A percentile compares a stretch with the other conserved stretches of the same genome.
These are phyloP conservation scores for Planococcus citri DNA, from an alignment of 1,140 invertebrate genomes.

Conservation along the genomic window DNA sequence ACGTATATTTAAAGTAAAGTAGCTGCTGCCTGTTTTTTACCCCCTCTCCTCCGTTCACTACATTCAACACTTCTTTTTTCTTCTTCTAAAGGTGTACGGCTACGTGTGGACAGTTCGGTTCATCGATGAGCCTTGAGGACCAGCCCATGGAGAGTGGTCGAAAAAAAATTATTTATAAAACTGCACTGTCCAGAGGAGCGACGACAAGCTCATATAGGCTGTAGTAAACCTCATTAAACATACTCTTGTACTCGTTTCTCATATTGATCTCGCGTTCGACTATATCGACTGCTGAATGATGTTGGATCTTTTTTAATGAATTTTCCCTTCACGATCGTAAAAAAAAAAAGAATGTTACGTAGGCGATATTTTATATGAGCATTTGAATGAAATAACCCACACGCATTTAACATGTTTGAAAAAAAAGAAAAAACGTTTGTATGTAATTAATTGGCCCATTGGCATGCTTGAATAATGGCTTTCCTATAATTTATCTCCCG, in stretches of 20 bases:
- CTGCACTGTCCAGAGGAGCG: too few relatives aligned
- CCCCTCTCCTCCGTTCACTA: neutral
- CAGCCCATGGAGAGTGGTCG: too few relatives aligned
- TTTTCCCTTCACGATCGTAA: neutral
- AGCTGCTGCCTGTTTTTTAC: neutral
- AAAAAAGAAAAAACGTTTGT: neutral
- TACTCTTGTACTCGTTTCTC: neutral
- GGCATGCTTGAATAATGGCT: constrained; percentile 13
- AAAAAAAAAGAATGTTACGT: neutral
- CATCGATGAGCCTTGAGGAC: too few relatives aligned
- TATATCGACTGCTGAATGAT: too few relatives aligned
- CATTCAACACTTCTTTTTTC: neutral
- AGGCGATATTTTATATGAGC: constrained; percentile 9
- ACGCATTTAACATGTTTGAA: neutral
- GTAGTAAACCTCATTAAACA: too few relatives aligned
- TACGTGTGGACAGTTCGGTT: too few relatives aligned
- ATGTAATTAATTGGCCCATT: constrained; percentile 15
- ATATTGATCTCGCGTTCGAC: neutral
- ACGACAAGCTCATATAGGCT: too few relatives aligned
- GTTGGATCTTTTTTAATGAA: neutral
- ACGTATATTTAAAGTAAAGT: constrained; percentile 8
- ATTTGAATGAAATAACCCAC: constrained; percentile 19
- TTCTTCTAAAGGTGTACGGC: too few relatives aligned
- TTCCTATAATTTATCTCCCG: neutral
- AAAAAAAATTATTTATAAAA: too few relatives aligned